Base-by-base conservation (phyloP, 2,113 vertebrate genomes). In the Tringa solitaria region DNA sequence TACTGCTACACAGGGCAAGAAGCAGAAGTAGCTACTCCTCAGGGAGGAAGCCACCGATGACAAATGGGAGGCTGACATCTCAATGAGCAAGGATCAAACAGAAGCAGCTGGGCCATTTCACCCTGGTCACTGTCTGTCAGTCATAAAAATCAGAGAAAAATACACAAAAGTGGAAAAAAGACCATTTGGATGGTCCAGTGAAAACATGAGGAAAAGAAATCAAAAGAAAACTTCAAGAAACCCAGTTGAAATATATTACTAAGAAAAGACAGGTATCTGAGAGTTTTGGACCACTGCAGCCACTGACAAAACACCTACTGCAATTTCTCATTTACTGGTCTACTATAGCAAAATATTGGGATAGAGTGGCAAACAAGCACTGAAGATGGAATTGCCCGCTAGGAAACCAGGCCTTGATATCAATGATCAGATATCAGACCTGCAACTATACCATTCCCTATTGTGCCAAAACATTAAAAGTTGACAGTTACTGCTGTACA, bases 161-260 rank as follows among this genome's bases (percentile, higher is more conserved):
- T 18, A 76, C 4, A 79, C 5, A 9, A n/a, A 75, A 60, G 33
- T 22, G 15, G 30, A 43, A 46, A 48, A 51, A 39, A 26, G 7
- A 68, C 2, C 3, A 27, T 39, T 46, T 12, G 9, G 33, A 59
- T 3, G 3, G 13, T 70, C 19, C 14, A 43, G 18, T 73, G 54
- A 80, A 84, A 86, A 74, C 9, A 91, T 0, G 1, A 81, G 33
- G n/a, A 12, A 73, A 84, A 69, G 61, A 57, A 18, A 23, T 37
- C 23, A 43, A 78, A 88, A 57, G 46, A 30, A 60, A 73, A 90
- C 33, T 75, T 48, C 81, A 89, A 68, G 87, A 97, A 96, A 84
- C 3, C 12, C 14, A 57, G 37, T 6, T 85, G 46, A 59, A 93
- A 70, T 56, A 23, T 10, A 81, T 54, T 64, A 76, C 48, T 67